phyloP scores from a whole-genome alignment of 2,888 invertebrate species.

The Ectemnius cavifrons region DNA sequence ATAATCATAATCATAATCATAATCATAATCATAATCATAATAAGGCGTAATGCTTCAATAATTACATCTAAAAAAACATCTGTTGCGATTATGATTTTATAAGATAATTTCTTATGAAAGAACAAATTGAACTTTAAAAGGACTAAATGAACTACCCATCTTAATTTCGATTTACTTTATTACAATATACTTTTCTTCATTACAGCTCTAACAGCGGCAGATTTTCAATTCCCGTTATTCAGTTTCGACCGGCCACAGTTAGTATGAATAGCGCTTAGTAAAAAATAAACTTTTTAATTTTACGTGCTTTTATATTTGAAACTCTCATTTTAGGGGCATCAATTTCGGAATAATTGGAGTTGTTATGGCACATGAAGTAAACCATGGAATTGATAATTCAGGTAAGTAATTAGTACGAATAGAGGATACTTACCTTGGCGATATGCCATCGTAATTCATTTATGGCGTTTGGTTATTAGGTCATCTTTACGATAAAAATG shows the following conservation, averaged over 20 bases:
- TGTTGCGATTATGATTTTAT: too few species aligned
- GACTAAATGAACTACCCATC: too few species aligned
- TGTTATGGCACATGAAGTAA: slow-evolving; percentile 52
- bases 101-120: too few species aligned
- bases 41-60: too few species aligned
- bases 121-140: too few species aligned
- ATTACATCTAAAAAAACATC: too few species aligned
- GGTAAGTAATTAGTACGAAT: slow-evolving; percentile 25
- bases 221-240: slow-evolving; percentile 50
- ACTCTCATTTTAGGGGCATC: slow-evolving; percentile 31
- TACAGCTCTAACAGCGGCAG: slow-evolving; percentile 43
- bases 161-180: neutral
- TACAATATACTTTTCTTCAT: neutral
- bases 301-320: neutral
- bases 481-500: slow-evolving; percentile 33
- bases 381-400: slow-evolving; percentile 50
- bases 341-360: slow-evolving; percentile 52
- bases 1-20: too few species aligned
- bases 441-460: neutral
- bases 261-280: slow-evolving; percentile 14
- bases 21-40: too few species aligned
- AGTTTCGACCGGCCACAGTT: slow-evolving; percentile 42
- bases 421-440: neutral
- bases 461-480: slow-evolving; percentile 26
- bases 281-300: too few species aligned